These are phyloP conservation scores for Caenorhabditis uteleia DNA, from an alignment of 2,888 invertebrate species.

Conservation along the genomic window DNA sequence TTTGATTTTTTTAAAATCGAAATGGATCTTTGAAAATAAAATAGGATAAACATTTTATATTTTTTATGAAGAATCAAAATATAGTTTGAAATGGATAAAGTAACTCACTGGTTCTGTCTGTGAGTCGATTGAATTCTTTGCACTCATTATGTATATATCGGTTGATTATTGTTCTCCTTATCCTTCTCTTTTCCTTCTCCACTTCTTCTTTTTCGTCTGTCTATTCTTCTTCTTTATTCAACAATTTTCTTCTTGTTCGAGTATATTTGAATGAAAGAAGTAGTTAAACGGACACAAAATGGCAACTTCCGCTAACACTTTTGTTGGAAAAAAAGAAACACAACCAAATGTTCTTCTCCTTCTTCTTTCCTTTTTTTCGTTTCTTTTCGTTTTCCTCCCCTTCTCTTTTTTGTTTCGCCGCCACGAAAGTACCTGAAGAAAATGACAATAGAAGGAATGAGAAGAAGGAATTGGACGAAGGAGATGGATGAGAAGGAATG, in stretches of 20 bases:
- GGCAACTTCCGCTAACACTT: neutral
- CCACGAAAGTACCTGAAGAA: slow-evolving; percentile 8
- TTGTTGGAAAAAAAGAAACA: neutral
- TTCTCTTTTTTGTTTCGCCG: slow-evolving; percentile 9
- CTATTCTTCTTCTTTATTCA: too few species aligned
- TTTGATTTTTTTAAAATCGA: too few species aligned
- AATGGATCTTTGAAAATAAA: too few species aligned
- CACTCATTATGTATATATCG: slow-evolving; percentile 25
- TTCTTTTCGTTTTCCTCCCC: slow-evolving; percentile 9
- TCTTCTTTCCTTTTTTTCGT: neutral
- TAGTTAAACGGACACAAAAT: neutral
- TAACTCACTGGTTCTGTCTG: slow-evolving; percentile 24
- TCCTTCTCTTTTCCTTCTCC: too few species aligned
- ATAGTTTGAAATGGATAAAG: neutral
- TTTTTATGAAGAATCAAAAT: too few species aligned
- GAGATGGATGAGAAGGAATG: neutral
- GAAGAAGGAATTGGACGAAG: neutral
- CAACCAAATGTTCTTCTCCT: too few species aligned
- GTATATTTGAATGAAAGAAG: too few species aligned
- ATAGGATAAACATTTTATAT: too few species aligned
- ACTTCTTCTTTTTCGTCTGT: too few species aligned
- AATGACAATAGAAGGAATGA: slow-evolving; percentile 3
- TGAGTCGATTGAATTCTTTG: slow-evolving; percentile 32
- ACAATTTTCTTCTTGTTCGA: too few species aligned
- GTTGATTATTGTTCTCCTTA: too few species aligned